Percentiles rank a stretch among this genome's conserved stretches.
Evolutionary conservation across 2,797 vertebrate species (phyloP).

Genomic region (Microcaecilia unicolor): DNA sequence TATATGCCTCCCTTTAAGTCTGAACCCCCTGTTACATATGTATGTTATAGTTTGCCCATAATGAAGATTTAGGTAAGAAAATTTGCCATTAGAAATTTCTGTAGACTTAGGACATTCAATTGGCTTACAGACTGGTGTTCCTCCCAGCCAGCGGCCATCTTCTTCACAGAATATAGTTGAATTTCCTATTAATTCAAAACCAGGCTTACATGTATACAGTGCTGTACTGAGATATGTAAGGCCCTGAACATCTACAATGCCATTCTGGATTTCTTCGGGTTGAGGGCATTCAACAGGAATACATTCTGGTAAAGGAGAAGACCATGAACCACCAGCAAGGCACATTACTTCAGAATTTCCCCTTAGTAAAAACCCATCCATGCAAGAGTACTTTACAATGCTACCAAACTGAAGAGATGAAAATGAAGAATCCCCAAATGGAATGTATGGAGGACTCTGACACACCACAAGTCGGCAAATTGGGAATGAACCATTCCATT

Average conservation of each 20-base stretch:
- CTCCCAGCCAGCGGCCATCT: conserved; percentile 85
- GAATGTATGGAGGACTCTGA: conserved; percentile 67
- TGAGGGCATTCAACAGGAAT: conserved; percentile 88
- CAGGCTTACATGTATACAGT: conserved; percentile 82
- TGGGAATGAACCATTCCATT: conserved; percentile 91
- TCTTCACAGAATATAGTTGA: conserved; percentile 85
- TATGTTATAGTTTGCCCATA: conserved; percentile 76
- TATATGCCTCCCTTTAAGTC: conserved; percentile 67
- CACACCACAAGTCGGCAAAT: conserved; percentile 80
- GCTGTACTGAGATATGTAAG: conserved; percentile 92
- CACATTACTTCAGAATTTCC: conserved; percentile 62
- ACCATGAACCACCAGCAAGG: conserved; percentile 75
- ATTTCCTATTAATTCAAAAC: conserved; percentile 79
- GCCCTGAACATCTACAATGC: conserved; percentile 90
- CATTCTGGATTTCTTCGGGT: conserved; percentile 78
- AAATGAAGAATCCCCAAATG: conserved; percentile 62
- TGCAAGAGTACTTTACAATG: conserved; percentile 72
- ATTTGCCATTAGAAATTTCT: conserved; percentile 71
- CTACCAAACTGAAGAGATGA: conserved; percentile 62
- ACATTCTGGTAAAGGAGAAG: conserved; percentile 78
- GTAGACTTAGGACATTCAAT: conserved; percentile 75
- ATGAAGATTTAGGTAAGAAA: conserved; percentile 68
- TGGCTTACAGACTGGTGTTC: conserved; percentile 74
- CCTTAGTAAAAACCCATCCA: conserved; percentile 80
- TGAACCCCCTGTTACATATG: conserved; percentile 78